These are phyloP conservation scores for Macroglossus sobrinus DNA, from an alignment of 2,113 vertebrate genomes.

Conservation along the genomic window DNA sequence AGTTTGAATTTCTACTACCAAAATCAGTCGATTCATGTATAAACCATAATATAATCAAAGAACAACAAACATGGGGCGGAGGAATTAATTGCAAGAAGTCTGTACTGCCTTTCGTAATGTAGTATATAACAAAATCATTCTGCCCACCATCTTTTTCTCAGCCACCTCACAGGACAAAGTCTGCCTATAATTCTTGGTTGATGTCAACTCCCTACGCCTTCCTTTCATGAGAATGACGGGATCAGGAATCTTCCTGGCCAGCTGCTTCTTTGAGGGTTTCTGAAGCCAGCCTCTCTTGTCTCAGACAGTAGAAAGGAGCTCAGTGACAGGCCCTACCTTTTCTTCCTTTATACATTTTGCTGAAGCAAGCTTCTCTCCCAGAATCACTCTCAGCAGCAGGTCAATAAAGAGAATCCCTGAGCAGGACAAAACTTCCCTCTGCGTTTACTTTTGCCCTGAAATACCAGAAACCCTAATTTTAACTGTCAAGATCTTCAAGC, in stretches of 20 bases:
- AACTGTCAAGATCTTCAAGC: neutral
- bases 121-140: neutral
- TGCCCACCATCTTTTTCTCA: neutral
- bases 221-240: neutral
- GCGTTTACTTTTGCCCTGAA: neutral
- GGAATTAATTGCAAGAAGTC: neutral
- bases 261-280: neutral
- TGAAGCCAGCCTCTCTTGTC: constrained; percentile 20
- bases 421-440: neutral
- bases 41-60: neutral
- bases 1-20: neutral
- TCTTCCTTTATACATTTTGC: neutral
- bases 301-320: neutral
- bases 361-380: constrained; percentile 17
- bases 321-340: neutral
- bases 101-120: neutral
- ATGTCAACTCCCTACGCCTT: neutral
- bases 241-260: neutral
- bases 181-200: neutral
- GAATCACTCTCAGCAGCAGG: neutral
- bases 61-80: neutral
- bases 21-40: neutral
- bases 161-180: neutral
- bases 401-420: constrained; percentile 19
- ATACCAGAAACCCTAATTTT: neutral